Percentiles rank a stretch among this genome's conserved stretches.
Evolutionary conservation across 2,888 invertebrate genomes (phyloP).

Genomic region (Tuta absoluta): DNA sequence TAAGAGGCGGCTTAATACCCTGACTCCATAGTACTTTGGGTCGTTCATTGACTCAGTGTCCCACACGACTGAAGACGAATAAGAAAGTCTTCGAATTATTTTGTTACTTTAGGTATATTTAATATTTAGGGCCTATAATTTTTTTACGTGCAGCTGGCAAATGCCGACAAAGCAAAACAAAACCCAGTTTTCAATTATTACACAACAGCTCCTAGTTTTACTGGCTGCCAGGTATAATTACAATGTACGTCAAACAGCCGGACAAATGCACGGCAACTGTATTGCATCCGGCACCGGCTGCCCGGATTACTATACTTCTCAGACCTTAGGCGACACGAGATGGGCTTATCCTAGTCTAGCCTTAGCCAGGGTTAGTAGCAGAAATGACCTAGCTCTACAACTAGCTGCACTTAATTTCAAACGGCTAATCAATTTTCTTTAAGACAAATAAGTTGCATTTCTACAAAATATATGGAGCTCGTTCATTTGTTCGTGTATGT

Average conservation of each 20-base stretch:
- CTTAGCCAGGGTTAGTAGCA: neutral
- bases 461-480: too few species aligned
- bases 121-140: too few species aligned
- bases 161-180: neutral
- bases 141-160: neutral
- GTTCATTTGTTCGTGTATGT: too few species aligned
- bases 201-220: constrained; percentile 1
- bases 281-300: constrained; percentile 20
- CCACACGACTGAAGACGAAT: too few species aligned
- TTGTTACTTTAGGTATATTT: too few species aligned
- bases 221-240: constrained; percentile 22
- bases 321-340: constrained; percentile 7
- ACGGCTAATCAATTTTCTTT: too few species aligned
- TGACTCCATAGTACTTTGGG: too few species aligned
- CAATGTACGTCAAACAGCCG: constrained; percentile 24
- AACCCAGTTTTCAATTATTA: neutral
- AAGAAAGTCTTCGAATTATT: too few species aligned
- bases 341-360: neutral
- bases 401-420: too few species aligned
- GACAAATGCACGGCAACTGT: constrained; percentile 29
- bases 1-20: too few species aligned
- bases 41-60: too few species aligned
- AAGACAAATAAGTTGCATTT: too few species aligned
- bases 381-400: neutral
- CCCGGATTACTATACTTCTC: constrained; percentile 1